Base-by-base conservation (phyloP, 2,113 vertebrate species). In the Carollia perspicillata region DNA sequence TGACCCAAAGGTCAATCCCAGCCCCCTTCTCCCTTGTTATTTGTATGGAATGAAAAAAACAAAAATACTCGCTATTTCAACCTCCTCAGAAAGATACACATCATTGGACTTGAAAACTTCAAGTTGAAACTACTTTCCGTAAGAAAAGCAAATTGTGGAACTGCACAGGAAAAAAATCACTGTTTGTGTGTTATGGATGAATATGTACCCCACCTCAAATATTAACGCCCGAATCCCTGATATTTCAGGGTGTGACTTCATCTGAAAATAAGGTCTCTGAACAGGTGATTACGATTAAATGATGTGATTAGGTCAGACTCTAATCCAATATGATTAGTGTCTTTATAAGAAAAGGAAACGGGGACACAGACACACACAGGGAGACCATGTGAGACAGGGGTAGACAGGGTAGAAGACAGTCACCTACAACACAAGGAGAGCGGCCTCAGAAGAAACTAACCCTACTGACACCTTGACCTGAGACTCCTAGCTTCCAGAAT, bases 101-200 rank as follows among this genome's bases (percentile, higher is more conserved):
- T 22, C 55, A 79, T 88, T 28, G 68, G 30, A 75, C 26, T 2
- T 72, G 55, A 74, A 84, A 91, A 28, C 18, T 49, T 37, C n/a
- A n/a, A n/a, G 7, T 33, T 84, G 44, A 95, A 90, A 88, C 10
- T 58, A 40, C 60, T 35, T 74, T 71, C 35, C 66, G 66, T 63
- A 28, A 77, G 33, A 65, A 80, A 75, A 81, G 37, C 30, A 72
- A 51, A 47, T 58, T 90, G 37, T 12, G 66, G 40, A 96, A 65
- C 37, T 60, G 6, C 37, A 40, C 23, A 58, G 75, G 26, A 71
- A 71, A 78, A 71, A 40, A 55, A 37, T 23, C 42, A 63, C 9
- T n/a, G 26, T 65, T 9, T n/a, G 74, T 79, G 60, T 37, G 13
- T 58, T 66, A 1, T 1, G 6, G 6, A 20, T 13, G 66, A 63